Evolutionary conservation across 2,888 invertebrate genomes (phyloP), one percentile per base, ranked within the genome.

Genomic region (Labia minor): DNA sequence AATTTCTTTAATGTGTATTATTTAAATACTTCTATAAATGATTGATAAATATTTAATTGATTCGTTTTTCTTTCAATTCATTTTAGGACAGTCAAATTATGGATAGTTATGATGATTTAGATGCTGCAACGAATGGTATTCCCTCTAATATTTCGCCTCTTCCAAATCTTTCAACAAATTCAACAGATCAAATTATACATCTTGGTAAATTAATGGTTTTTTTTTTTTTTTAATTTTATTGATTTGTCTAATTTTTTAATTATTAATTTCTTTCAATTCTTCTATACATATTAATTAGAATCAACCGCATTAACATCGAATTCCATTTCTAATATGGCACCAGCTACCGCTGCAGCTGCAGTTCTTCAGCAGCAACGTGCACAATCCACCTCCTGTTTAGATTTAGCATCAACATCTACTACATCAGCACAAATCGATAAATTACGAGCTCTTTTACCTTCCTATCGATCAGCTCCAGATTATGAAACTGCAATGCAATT

Each of bases 401-500:
- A 87, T 75, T 77, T 86, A 68, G 80, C 81, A 64, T 77, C 68
- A 62, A 67, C 66, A 18, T 64, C 79, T 65, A 76, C 79, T 65
- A 78, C 75, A 14, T 69, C n/a, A 72, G 72, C 61, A 72, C 49
- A 49, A 8, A 8, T 49, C 3, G 49, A 49, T 14, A 49, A 49
- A 49, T 49, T 49, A 14, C 49, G 90, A 73, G 87, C 89, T 16
- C 81, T 92, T 70, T 77, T 92, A n/a, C 92, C 92, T 0, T 86
- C 88, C 0, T 92, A 92, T 76, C 84, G 95, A 1, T 91, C 91
- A 0, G 93, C 95, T 1, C 96, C 97, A 0, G 95, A 95, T 79
- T 97, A 97, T 77, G 95, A 95, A 75, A 92, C 93, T 0, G 95
- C 95, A 14, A 83, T 96, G 69, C 90, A 91, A 75, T 88, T 91